A percentile compares a stretch with the other conserved stretches of the same genome.
phyloP scores from a whole-genome alignment of 2,113 vertebrate species.

The Lates calcarifer region DNA sequence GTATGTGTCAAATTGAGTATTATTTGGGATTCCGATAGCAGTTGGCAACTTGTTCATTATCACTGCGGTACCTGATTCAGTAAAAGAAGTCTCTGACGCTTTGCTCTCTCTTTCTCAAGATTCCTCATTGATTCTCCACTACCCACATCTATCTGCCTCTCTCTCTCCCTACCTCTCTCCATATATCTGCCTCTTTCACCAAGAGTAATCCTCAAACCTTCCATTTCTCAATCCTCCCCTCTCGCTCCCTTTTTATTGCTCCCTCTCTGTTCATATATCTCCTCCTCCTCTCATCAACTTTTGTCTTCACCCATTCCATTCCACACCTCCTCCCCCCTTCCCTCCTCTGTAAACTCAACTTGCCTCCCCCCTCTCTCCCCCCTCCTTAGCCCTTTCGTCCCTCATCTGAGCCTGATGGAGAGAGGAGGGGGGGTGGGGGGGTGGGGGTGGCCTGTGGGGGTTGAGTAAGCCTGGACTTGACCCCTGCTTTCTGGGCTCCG shows the following conservation, averaged over 20 bases:
- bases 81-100: neutral
- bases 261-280: conserved; percentile 62
- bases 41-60: neutral
- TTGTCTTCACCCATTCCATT: conserved; percentile 59
- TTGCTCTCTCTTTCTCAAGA: conserved; percentile 5
- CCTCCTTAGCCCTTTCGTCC: conserved; percentile 1
- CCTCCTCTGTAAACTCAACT: conserved; percentile 30
- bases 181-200: conserved; percentile 57
- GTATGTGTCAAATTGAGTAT: neutral
- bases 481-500: conserved; percentile 88
- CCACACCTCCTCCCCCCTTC: conserved; percentile 24
- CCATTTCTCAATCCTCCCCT: conserved; percentile 54
- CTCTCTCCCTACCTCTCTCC: neutral
- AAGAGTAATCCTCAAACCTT: conserved; percentile 51
- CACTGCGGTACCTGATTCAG: neutral
- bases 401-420: conserved; percentile 65
- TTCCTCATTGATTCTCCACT: conserved; percentile 7
- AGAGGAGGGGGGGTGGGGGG: conserved; percentile 18
- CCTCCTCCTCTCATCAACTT: conserved; percentile 69
- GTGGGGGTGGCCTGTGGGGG: conserved; percentile 53
- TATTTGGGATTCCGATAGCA: neutral
- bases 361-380: neutral
- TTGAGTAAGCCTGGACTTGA: conserved; percentile 90
- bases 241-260: conserved; percentile 51
- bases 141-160: conserved; percentile 4